phyloP scores from a whole-genome alignment of 2,113 vertebrate genomes.

The Asarcornis scutulata region DNA sequence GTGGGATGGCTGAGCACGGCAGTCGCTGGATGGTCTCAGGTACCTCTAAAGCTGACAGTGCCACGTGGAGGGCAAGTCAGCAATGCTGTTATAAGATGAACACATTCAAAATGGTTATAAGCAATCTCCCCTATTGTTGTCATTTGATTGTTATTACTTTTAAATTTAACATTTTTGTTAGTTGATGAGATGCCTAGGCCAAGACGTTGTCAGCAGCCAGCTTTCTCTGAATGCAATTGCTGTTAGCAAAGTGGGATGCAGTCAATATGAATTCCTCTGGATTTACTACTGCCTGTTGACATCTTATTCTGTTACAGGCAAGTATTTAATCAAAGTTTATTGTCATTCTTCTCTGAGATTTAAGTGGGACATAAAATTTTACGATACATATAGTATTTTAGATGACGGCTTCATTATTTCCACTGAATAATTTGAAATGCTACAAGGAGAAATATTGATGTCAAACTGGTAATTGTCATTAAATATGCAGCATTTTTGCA shows the following conservation, averaged over 20 bases:
- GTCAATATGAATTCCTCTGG: slow-evolving; percentile 56
- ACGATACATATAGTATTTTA: slow-evolving; percentile 69
- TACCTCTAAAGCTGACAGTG: neutral
- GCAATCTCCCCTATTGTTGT: slow-evolving; percentile 16
- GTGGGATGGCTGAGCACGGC: neutral
- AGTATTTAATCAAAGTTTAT: slow-evolving; percentile 79
- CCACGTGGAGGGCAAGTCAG: neutral
- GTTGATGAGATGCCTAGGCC: slow-evolving; percentile 34
- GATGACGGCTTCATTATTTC: slow-evolving; percentile 77
- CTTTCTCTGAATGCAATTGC: slow-evolving; percentile 45
- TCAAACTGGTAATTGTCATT: slow-evolving; percentile 66
- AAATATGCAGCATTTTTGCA: slow-evolving; percentile 57
- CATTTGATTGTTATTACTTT: slow-evolving; percentile 57
- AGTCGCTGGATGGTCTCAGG: neutral
- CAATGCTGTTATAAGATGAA: neutral
- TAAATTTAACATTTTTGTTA: slow-evolving; percentile 34
- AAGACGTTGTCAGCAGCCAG: slow-evolving; percentile 5
- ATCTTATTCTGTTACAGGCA: slow-evolving; percentile 68
- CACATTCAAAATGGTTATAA: neutral
- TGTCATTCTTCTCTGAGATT: slow-evolving; percentile 77
- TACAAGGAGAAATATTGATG: slow-evolving; percentile 67
- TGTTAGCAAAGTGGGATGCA: slow-evolving; percentile 58
- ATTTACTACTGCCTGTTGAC: slow-evolving; percentile 66
- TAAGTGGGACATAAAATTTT: slow-evolving; percentile 78
- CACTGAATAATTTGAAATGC: slow-evolving; percentile 58